A percentile compares a stretch with the other conserved stretches of the same genome.
Conservation (phyloP, 2,113 vertebrate species). For the Carettochelys insculpta region DNA sequence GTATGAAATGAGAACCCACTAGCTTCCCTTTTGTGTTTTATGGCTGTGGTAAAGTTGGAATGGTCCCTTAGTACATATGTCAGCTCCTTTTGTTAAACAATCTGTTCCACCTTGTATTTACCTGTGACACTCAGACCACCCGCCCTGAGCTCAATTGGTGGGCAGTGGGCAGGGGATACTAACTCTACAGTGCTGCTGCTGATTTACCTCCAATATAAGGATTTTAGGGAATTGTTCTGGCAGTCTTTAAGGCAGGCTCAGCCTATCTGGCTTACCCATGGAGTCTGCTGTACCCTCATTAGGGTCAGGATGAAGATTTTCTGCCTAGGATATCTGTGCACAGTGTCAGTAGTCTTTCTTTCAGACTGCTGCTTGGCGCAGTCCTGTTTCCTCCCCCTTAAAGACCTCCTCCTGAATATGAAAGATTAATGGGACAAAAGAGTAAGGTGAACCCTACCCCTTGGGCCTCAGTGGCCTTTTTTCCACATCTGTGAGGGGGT, state of each 20-base stretch:
- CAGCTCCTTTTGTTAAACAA: no score
- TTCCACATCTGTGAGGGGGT: background rate
- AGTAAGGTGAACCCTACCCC: background rate
- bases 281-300: background rate
- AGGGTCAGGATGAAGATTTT: background rate
- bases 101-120: no score
- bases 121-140: no score
- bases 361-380: background rate
- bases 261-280: background rate
- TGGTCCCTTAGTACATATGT: no score
- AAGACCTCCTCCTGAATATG: background rate
- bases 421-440: background rate
- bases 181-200: background rate
- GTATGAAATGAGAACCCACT: background rate
- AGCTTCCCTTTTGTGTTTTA: no score
- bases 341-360: background rate
- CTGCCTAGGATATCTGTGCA: background rate
- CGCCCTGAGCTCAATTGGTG: no score
- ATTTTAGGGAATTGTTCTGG: background rate
- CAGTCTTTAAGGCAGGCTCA: background rate
- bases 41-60: no score
- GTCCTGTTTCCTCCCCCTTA: background rate
- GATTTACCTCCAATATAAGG: background rate
- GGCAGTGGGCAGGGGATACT: no score
- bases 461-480: background rate